Evolutionary conservation across 2,888 invertebrate species (phyloP), one percentile per base, ranked within the genome.

Genomic region (Chloroclysta siterata): DNA sequence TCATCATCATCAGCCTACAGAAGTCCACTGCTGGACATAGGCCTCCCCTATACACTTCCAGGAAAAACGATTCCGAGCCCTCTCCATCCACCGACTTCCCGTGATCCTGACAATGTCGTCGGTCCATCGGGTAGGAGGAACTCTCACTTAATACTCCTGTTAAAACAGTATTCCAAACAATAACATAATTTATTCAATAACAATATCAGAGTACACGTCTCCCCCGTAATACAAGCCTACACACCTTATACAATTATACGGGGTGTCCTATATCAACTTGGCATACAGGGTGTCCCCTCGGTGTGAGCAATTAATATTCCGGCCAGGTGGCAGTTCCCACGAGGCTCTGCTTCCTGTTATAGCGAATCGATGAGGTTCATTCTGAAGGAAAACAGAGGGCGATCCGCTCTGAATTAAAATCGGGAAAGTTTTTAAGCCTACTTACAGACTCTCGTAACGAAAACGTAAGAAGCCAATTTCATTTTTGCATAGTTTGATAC

Each of bases 261-360:
- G 53, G 61, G 46, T 61, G 46, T 56, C 42, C 14, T n/a, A 36
- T 41, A 53, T 48, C 39, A 44, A 42, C 17, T 44, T 10, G 39
- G 42, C 29, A 28, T 13, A 54, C 60, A 46, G 52, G 33, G 50
- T 22, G 59, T 55, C 39, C 28, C 22, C 52, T 39, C 52, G 17
- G 52, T 11, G 50, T 46, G 52, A 48, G 59, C 47, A 56, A 71
- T 68, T 69, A 65, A 68, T 66, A 63, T 57, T 54, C 52, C 15
- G 8, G 22, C 22, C 76, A 75, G 76, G 69, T 72, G 76, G n/a
- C 28, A 8, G 53, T 65, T 66, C 66, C 60, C 66, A 66, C 69
- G 66, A 42, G 64, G 14, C 60, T 62, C 28, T 17, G 42, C 53
- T 56, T 54, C 28, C 53, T 53, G 39, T 17, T 33, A 47, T 46